A percentile compares a stretch with the other conserved stretches of the same genome.
Conservation (phyloP, 2,113 vertebrate species). For the Microcebus griseorufus region DNA sequence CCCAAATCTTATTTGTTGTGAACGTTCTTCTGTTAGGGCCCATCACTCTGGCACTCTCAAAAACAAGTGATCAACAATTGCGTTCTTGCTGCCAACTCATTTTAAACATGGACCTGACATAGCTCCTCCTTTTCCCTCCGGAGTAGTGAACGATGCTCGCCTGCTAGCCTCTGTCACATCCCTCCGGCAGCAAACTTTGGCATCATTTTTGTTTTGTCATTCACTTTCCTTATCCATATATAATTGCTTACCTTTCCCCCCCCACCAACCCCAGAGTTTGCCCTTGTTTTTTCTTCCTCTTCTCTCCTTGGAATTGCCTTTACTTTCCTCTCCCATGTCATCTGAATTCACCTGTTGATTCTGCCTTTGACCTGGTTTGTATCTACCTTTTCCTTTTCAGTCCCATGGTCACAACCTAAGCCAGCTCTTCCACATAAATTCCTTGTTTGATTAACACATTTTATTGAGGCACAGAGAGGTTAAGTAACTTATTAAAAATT, state of each 20-base stretch:
- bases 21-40: not conserved
- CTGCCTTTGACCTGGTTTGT: not conserved
- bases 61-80: not conserved
- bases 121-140: not conserved
- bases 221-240: not conserved
- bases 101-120: not conserved
- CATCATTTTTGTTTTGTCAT: not conserved
- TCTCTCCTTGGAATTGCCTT: not conserved
- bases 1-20: not conserved
- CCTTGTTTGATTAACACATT: not conserved
- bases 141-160: not conserved
- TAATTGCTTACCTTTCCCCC: not conserved
- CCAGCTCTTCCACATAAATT: not conserved
- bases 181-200: not conserved
- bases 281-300: not conserved
- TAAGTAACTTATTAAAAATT: not conserved
- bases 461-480: not conserved
- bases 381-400: not conserved
- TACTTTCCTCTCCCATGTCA: not conserved
- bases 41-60: not conserved
- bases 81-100: not conserved
- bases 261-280: not conserved
- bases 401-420: not conserved
- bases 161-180: not conserved
- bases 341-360: not conserved